Conservation (phyloP, 2,797 vertebrate genomes). For the Nyctibius grandis region DNA sequence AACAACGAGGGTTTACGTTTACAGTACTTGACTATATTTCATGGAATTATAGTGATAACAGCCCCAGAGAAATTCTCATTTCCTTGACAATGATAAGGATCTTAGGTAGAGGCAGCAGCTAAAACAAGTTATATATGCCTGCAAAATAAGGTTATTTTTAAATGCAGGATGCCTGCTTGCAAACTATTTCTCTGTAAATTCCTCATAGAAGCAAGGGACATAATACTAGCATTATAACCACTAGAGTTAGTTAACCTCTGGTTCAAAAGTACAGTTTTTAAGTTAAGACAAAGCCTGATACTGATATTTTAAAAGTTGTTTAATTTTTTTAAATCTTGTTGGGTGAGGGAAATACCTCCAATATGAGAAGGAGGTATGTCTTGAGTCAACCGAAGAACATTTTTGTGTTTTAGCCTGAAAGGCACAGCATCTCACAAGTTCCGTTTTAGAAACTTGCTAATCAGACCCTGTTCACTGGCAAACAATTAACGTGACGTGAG, state of each 20-base stretch:
- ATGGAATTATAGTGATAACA: neutral
- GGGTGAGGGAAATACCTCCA: neutral
- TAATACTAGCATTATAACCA: neutral
- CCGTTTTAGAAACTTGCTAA: neutral
- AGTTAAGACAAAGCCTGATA: neutral
- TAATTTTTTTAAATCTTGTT: neutral
- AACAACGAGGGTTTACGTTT: neutral
- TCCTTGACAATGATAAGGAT: neutral
- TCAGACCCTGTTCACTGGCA: neutral
- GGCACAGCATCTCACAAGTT: neutral
- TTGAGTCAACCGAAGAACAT: neutral
- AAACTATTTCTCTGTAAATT: neutral
- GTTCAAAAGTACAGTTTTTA: neutral
- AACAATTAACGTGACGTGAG: neutral
- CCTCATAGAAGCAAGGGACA: neutral
- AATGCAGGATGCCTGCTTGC: neutral
- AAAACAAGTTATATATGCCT: neutral
- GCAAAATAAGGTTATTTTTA: neutral
- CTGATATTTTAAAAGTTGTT: neutral
- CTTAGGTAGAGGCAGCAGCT: neutral
- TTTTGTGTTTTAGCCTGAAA: neutral
- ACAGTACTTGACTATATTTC: neutral
- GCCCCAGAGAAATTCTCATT: neutral
- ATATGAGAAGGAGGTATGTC: neutral
- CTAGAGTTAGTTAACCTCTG: neutral